Conservation (phyloP, 2,888 invertebrate genomes). For the Smittia sp. region DNA sequence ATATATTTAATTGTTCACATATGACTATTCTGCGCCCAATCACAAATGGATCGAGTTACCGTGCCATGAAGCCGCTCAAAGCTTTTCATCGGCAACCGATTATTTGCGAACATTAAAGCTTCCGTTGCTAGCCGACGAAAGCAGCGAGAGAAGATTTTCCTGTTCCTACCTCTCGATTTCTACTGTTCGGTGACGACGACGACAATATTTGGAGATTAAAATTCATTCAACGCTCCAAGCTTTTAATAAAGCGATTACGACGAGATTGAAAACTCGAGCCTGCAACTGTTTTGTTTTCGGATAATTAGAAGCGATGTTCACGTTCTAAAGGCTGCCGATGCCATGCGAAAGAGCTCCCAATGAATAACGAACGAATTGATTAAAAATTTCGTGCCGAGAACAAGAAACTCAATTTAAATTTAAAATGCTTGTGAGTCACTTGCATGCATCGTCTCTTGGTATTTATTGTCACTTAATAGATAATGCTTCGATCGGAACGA, state of each 20-base stretch:
- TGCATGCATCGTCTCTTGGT: not conserved
- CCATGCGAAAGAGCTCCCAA: not conserved
- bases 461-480: slow-evolving; percentile 8
- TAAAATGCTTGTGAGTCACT: not conserved
- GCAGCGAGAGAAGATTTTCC: not conserved
- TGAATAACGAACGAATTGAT: slow-evolving; percentile 12
- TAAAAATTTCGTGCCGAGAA: not conserved
- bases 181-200: too few species aligned
- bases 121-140: too few species aligned
- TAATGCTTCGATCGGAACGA: not conserved
- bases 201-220: slow-evolving; percentile 1
- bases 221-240: not conserved
- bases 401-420: slow-evolving; percentile 5
- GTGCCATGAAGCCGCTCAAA: too few species aligned
- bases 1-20: too few species aligned
- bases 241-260: slow-evolving; percentile 4
- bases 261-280: not conserved
- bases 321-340: not conserved
- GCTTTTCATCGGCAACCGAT: not conserved
- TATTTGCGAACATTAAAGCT: not conserved
- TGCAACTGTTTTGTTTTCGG: not conserved
- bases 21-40: too few species aligned
- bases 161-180: too few species aligned
- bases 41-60: too few species aligned
- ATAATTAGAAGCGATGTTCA: slow-evolving; percentile 4